Base-by-base conservation (phyloP, 2,888 invertebrate genomes). In the Danaus chrysippus region DNA sequence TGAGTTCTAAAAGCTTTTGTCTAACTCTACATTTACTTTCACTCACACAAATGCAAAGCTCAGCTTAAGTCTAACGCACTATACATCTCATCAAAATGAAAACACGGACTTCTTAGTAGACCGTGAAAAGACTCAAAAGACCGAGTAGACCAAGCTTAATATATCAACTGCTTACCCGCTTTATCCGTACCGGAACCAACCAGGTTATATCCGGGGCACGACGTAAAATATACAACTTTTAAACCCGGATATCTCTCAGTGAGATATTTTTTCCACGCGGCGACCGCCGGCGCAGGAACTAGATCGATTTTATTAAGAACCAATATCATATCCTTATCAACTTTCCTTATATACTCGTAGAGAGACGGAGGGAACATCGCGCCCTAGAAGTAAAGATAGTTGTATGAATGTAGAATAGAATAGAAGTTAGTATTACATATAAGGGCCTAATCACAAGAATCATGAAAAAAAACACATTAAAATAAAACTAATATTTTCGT, bases 291-390 rank as follows among this genome's bases (percentile, higher is more conserved):
- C 0, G 97, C 92, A 0, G 96, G 95, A 0, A 96, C 96, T 68
- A 98, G 84, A 85, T 99, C 99, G 44, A 98, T 94, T 91, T 99
- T 99, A 84, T 99, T 99, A 10, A 99, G 82, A 0, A 98, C 94
- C 11, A 99, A 79, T 66, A 99, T 95, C 86, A 98, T 95, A 54
- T 95, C 93, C 79, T 98, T 98, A n/a, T 93, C 92, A 56, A 96
- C 92, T 2, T 93, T 91, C 0, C 94, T 94, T 8, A 98, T 93
- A 78, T 96, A 95, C 10, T 94, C 86, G 80, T 97, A 98, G 0
- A 99, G 89, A 1, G 96, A 95, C 0, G 98, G 98, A 0, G 98
- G 97, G 81, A 98, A 98, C 94, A 98, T 95, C 77, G 95, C 87
- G 0, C 93, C 93, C 94, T 94, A 82, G 41, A 84, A 66, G 11